These are phyloP conservation scores for Tretioscincus oriximinensis DNA, from an alignment of 2,113 vertebrate genomes.

Conservation along the genomic window DNA sequence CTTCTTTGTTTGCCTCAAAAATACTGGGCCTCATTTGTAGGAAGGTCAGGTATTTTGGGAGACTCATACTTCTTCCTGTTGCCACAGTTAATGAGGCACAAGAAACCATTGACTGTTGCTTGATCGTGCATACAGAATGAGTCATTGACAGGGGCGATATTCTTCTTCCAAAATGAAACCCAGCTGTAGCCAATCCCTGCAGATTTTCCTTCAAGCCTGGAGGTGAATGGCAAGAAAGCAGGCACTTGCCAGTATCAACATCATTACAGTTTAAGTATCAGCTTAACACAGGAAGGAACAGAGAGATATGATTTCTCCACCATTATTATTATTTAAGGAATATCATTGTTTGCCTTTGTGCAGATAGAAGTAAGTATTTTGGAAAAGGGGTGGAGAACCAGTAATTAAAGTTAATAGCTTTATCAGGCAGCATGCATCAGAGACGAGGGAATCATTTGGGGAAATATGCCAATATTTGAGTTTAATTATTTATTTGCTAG, in stretches of 20 bases:
- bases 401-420: conserved; percentile 39
- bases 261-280: conserved; percentile 32
- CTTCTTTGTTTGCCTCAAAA: conserved; percentile 52
- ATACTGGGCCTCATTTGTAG: conserved; percentile 59
- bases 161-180: conserved; percentile 67
- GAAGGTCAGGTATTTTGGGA: conserved; percentile 76
- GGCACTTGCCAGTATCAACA: conserved; percentile 52
- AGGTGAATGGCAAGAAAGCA: conserved; percentile 60
- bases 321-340: neutral
- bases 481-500: conserved; percentile 71
- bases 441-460: conserved; percentile 43
- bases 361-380: neutral
- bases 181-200: conserved; percentile 69
- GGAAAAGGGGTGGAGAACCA: conserved; percentile 24
- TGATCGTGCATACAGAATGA: conserved; percentile 83
- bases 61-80: conserved; percentile 79
- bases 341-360: neutral
- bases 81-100: conserved; percentile 82
- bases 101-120: conserved; percentile 78
- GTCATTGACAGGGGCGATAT: conserved; percentile 65
- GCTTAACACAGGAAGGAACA: conserved; percentile 43
- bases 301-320: conserved; percentile 53
- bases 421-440: conserved; percentile 38
- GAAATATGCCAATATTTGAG: conserved; percentile 51
- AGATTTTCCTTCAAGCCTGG: conserved; percentile 63